phyloP scores from a whole-genome alignment of 2,113 vertebrate species.

The Hippocampus zosterae region DNA sequence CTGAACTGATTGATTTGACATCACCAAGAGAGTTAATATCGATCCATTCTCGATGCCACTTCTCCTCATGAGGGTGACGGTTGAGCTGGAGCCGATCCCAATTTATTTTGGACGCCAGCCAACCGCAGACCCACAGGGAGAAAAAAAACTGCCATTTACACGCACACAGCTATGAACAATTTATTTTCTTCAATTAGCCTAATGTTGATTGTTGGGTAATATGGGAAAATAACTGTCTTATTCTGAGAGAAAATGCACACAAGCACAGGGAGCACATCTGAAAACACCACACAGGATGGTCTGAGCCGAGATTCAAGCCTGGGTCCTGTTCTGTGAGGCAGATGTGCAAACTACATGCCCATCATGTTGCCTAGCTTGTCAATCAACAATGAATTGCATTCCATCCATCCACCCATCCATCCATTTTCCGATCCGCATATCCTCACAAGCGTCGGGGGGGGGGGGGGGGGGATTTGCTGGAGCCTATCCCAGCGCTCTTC shows the following conservation, averaged over 20 bases:
- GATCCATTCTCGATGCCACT: not conserved
- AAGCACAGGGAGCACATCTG: not conserved
- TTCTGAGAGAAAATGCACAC: not conserved
- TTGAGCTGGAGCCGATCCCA: not conserved
- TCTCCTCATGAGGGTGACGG: not conserved
- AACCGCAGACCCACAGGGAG: not conserved
- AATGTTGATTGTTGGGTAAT: not conserved
- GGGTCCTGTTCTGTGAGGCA: too few species aligned
- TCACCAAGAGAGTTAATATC: not conserved
- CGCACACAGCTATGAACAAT: not conserved
- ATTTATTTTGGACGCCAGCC: not conserved
- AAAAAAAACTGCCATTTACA: not conserved
- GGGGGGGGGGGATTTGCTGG: too few species aligned
- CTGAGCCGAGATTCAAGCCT: too few species aligned
- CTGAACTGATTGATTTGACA: not conserved
- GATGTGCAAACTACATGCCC: too few species aligned
- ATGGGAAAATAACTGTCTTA: not conserved
- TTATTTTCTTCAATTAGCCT: not conserved
- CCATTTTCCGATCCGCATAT: too few species aligned
- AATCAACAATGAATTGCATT: too few species aligned
- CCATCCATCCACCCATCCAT: too few species aligned
- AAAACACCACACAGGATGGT: not conserved
- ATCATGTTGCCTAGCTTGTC: too few species aligned
- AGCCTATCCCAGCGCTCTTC: too few species aligned
- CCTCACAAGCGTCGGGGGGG: too few species aligned